Evolutionary conservation across 2,797 vertebrate genomes (phyloP), one percentile per base, ranked within the genome.

Genomic region (Ispidina picta): DNA sequence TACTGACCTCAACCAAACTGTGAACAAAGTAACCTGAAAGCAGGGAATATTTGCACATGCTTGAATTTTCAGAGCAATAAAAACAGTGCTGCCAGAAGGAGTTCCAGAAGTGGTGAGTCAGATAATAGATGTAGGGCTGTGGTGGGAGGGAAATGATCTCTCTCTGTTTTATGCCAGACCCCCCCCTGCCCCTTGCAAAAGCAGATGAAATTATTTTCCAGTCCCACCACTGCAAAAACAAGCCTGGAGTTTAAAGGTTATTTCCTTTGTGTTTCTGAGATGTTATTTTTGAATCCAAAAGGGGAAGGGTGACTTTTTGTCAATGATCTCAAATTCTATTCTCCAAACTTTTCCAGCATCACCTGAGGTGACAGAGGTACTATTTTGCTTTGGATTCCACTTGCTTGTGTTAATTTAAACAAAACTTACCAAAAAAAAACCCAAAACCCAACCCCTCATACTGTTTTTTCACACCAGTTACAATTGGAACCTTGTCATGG

Each of bases 31-130:
- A 82, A 82, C 59, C 69, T 84, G 91, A 86, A 94, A 90, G 79
- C 1, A 90, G 86, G 33, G 75, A 90, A 74, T 93, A 74, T 84
- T 91, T 86, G 79, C 87, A 84, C 86, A 71, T 69, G 54, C 80
- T 92, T 82, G 80, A 91, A 37, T 88, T 93, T 73, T 88, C 89
- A 88, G 66, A 84, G 83, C 88, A 92, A 41, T 88, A 93, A 93
- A 92, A 35, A 62, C 83, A 74, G 68, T 73, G 35, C 74, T 92
- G 88, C 88, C 88, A 83, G 88, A 70, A 91, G 89, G 85, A 94
- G 75, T 86, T 91, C 86, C 92, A 92, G 81, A 88, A 88, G 94
- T 76, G 92, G 93, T 93, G 86, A 95, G 94, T 95, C 91, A 92
- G 86, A 91, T 91, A 80, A 92, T 74, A 76, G 86, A 93, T 29